Percentiles rank a stretch among this genome's conserved stretches.
phyloP scores from a whole-genome alignment of 2,797 vertebrate genomes.

The Arrhamphus sclerolepis region DNA sequence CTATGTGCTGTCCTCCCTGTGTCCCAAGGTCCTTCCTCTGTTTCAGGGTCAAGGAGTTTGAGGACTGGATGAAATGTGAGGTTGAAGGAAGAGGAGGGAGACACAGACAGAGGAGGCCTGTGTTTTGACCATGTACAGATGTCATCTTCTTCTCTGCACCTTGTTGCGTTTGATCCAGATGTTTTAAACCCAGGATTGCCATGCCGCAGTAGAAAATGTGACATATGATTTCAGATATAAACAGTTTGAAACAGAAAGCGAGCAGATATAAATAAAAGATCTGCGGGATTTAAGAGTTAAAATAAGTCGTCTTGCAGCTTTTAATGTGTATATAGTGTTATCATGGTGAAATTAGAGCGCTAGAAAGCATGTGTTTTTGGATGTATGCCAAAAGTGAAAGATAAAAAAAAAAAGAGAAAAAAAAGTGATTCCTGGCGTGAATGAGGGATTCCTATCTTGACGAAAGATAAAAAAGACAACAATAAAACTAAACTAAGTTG shows the following conservation, averaged over 20 bases:
- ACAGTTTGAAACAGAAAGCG: no score
- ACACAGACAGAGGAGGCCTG: background rate
- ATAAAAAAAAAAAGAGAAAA: constrained; percentile 10
- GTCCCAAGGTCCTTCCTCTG: constrained; percentile 15
- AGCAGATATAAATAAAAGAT: no score
- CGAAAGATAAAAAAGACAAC: constrained; percentile 3
- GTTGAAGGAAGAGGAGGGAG: background rate
- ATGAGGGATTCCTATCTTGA: background rate
- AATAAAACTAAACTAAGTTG: background rate
- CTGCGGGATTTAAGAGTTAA: no score
- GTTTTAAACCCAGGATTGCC: no score
- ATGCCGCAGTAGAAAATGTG: no score
- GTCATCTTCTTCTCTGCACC: background rate
- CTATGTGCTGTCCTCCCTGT: background rate
- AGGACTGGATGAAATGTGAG: constrained; percentile 8
- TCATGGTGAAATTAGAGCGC: no score
- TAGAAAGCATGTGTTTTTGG: background rate
- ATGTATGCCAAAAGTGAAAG: background rate
- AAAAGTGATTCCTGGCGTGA: background rate
- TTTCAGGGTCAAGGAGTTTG: constrained; percentile 34
- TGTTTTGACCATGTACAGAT: background rate
- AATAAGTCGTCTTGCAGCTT: no score
- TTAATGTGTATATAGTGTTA: no score
- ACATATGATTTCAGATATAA: no score
- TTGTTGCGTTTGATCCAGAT: background rate